Evolutionary conservation across 1,140 invertebrate species (phyloP).

Genomic region (Trichonephila inaurata): DNA sequence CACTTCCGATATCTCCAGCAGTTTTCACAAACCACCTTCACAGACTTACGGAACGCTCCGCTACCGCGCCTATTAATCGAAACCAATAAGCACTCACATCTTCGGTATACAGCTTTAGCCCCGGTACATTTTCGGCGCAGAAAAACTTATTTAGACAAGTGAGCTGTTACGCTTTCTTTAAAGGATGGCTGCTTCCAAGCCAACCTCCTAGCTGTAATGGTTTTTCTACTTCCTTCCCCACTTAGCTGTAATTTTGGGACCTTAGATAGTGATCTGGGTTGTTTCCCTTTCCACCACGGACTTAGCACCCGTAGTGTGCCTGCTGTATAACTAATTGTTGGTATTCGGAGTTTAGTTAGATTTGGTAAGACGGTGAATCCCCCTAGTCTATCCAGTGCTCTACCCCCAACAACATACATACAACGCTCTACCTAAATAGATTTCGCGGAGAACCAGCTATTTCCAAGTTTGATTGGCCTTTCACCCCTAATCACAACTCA

Average conservation of each 20-base stretch:
- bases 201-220: slow-evolving; percentile 80
- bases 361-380: too few relatives aligned
- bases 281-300: slow-evolving; percentile 80
- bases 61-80: too few relatives aligned
- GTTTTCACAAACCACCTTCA: slow-evolving; percentile 78
- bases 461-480: neutral
- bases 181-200: slow-evolving; percentile 82
- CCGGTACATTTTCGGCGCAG: slow-evolving; percentile 80
- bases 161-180: slow-evolving; percentile 82
- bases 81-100: too few relatives aligned
- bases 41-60: slow-evolving; percentile 79
- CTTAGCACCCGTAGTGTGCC: slow-evolving; percentile 80
- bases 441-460: slow-evolving; percentile 37
- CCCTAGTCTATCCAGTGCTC: slow-evolving; percentile 4
- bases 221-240: slow-evolving; percentile 79
- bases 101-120: slow-evolving; percentile 75
- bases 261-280: slow-evolving; percentile 81
- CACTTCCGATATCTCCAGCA: slow-evolving; percentile 80
- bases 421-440: neutral
- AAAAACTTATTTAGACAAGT: slow-evolving; percentile 79
- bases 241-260: slow-evolving; percentile 80
- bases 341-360: too few relatives aligned
- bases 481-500: slow-evolving; percentile 1
- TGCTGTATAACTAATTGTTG: slow-evolving; percentile 67
- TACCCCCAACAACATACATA: neutral